Evolutionary conservation across 2,888 invertebrate genomes (phyloP).

Genomic region (Drosophila austrosaltans): DNA sequence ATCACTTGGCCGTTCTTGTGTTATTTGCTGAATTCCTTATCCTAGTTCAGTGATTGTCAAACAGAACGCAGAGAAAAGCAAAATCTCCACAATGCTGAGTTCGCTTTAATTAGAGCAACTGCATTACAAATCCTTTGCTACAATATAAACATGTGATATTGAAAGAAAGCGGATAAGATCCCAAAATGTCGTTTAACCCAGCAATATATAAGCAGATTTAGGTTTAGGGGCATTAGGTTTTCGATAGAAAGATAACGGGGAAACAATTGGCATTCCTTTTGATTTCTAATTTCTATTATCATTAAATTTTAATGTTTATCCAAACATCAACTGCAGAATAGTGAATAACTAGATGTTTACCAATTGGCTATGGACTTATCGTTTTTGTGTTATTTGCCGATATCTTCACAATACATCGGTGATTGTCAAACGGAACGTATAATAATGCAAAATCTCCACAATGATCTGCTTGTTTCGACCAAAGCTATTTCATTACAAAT

Average conservation of each 20-base stretch:
- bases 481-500: conserved; percentile 36
- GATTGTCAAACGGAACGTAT: conserved; percentile 81
- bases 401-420: conserved; percentile 44
- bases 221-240: background rate
- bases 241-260: too few relatives aligned
- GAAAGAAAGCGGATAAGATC: background rate
- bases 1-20: conserved; percentile 74
- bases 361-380: background rate
- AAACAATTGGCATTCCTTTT: too few relatives aligned
- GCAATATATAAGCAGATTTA: background rate
- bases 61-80: conserved; percentile 75
- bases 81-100: conserved; percentile 53
- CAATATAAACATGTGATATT: conserved; percentile 7
- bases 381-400: conserved; percentile 23
- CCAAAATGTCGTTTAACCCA: too few relatives aligned
- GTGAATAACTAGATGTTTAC: too few relatives aligned
- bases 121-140: conserved; percentile 42
- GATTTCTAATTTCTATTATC: too few relatives aligned
- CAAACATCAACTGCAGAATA: too few relatives aligned
- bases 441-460: conserved; percentile 61
- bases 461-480: conserved; percentile 39
- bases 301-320: background rate
- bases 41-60: conserved; percentile 78
- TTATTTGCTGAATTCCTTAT: conserved; percentile 72
- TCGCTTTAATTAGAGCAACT: conserved; percentile 18